Evolutionary conservation across 2,888 invertebrate species (phyloP).

Genomic region (Pyrgus malvae): DNA sequence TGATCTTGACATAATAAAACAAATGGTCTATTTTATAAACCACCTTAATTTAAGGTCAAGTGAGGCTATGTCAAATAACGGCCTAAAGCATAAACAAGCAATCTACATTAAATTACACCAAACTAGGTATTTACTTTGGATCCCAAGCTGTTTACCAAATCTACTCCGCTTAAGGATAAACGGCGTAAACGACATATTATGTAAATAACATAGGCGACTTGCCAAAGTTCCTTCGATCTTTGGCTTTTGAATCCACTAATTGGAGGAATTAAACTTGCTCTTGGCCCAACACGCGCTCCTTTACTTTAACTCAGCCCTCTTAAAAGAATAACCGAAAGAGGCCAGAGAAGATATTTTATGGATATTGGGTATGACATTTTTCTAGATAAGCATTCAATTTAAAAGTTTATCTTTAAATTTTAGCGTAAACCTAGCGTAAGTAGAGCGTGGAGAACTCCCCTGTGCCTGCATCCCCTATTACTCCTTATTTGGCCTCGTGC

Average conservation of each 20-base stretch:
- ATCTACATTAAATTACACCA: too few species aligned
- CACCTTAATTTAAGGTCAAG: too few species aligned
- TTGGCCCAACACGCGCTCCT: conserved; percentile 4
- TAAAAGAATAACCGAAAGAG: neutral
- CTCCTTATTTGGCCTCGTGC: conserved; percentile 55
- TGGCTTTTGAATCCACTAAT: conserved; percentile 20
- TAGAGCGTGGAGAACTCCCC: conserved; percentile 30
- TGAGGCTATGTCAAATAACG: too few species aligned
- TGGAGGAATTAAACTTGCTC: conserved; percentile 11
- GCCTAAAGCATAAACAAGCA: too few species aligned
- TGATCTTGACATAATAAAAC: too few species aligned
- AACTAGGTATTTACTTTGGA: neutral
- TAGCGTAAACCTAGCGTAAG: conserved; percentile 42
- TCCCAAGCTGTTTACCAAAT: conserved; percentile 10
- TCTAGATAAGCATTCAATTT: conserved; percentile 15
- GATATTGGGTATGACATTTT: conserved; percentile 1
- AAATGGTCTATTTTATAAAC: too few species aligned
- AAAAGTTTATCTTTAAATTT: conserved; percentile 34
- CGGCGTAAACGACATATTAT: conserved; percentile 20
- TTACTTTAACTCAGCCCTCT: conserved; percentile 1
- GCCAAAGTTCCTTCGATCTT: conserved; percentile 24
- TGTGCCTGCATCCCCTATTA: conserved; percentile 36
- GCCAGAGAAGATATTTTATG: neutral
- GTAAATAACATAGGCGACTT: conserved; percentile 20
- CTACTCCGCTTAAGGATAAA: conserved; percentile 5